Conservation (phyloP, 2,113 vertebrate species). For the Rafetus swinhoei region DNA sequence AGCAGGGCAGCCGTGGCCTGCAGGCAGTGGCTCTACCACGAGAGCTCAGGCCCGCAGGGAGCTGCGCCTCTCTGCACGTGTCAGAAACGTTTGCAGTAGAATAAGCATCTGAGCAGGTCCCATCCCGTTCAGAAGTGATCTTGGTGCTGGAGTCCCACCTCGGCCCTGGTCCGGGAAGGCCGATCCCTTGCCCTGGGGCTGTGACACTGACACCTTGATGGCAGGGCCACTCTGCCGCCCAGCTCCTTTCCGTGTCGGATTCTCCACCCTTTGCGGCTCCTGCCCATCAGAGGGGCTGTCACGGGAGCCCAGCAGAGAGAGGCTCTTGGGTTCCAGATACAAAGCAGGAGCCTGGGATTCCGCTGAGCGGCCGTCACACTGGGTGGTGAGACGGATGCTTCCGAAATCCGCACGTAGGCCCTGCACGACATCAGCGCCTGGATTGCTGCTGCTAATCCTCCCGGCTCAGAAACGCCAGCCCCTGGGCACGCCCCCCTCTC, state of each 20-base stretch:
- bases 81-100: accelerated
- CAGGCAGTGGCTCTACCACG: background rate
- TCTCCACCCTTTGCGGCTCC: background rate
- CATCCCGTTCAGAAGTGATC: background rate
- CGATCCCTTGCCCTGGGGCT: background rate
- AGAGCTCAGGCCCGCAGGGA: background rate
- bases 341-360: no score
- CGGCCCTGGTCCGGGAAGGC: background rate
- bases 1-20: background rate
- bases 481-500: background rate
- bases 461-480: background rate
- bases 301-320: background rate
- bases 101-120: background rate
- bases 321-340: background rate
- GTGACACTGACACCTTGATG: background rate
- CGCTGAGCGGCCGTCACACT: no score
- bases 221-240: background rate
- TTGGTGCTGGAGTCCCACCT: background rate
- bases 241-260: background rate
- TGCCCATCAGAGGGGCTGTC: slow-evolving; percentile 22
- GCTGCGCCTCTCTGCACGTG: background rate
- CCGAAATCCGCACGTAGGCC: background rate
- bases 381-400: no score
- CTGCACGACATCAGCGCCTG: background rate
- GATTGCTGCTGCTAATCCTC: background rate